These are phyloP conservation scores for Zaprionus gabonicus DNA, from an alignment of 1,140 invertebrate genomes.

Conservation along the genomic window DNA sequence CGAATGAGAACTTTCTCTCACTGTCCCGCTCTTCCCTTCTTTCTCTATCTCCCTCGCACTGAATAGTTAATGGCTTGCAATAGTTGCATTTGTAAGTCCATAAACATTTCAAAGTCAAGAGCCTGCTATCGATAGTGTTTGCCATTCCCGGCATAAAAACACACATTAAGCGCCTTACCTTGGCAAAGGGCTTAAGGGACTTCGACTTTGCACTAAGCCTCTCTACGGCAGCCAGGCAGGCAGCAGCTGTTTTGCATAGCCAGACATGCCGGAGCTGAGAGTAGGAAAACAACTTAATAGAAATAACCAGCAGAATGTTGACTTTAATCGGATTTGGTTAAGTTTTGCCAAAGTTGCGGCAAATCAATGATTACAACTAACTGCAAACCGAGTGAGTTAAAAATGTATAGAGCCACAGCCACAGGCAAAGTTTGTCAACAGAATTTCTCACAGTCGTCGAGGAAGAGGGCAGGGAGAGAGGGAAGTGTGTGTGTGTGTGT, in stretches of 20 bases:
- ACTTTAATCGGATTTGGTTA: slow-evolving; percentile 49
- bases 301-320: slow-evolving; percentile 38
- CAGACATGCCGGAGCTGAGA: neutral
- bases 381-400: slow-evolving; percentile 34
- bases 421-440: slow-evolving; percentile 47
- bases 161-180: slow-evolving; percentile 17
- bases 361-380: slow-evolving; percentile 48
- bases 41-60: neutral
- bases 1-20: neutral
- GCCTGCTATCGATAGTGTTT: slow-evolving; percentile 39
- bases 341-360: slow-evolving; percentile 43
- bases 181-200: slow-evolving; percentile 18
- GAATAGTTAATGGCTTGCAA: slow-evolving; percentile 37
- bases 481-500: neutral
- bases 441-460: neutral
- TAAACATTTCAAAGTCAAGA: neutral
- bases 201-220: slow-evolving; percentile 5
- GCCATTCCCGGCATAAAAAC: slow-evolving; percentile 23
- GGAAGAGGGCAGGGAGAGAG: too few species aligned
- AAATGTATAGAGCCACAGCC: slow-evolving; percentile 49
- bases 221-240: neutral
- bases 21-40: neutral
- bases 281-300: slow-evolving; percentile 15
- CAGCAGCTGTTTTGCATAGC: slow-evolving; percentile 38
- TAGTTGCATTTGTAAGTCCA: slow-evolving; percentile 25